A percentile compares a stretch with the other conserved stretches of the same genome.
These are phyloP conservation scores for Luidia sarsii DNA, from an alignment of 53 echinoderm and acorn worm genomes.

Conservation along the genomic window DNA sequence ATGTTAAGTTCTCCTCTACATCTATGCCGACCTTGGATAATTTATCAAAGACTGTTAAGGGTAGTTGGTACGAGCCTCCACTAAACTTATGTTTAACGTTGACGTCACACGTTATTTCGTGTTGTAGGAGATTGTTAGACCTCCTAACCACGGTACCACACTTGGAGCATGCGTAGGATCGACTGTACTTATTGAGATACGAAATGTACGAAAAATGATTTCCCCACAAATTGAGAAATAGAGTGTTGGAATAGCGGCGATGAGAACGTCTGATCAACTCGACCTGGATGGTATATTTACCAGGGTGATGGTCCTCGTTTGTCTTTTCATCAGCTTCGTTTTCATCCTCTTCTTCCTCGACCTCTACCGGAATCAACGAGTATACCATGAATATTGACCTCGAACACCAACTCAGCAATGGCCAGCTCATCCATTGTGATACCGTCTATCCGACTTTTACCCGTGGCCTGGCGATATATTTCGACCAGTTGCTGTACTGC, in stretches of 20 bases:
- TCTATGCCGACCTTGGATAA: constrained; percentile 40
- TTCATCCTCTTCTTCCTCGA: neutral
- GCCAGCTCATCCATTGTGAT: constrained; percentile 2
- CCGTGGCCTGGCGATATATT: neutral
- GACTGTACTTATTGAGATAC: constrained; percentile 6
- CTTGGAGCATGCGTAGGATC: constrained; percentile 4
- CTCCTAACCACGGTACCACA: neutral
- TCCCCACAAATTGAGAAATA: constrained; percentile 33
- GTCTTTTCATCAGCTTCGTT: neutral
- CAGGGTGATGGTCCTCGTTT: neutral
- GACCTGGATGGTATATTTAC: neutral
- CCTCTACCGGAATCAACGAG: neutral
- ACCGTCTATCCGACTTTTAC: neutral
- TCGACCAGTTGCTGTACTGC: neutral
- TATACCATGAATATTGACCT: neutral
- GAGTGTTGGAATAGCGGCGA: neutral
- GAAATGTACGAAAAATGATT: constrained; percentile 41
- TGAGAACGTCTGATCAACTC: constrained; percentile 36
- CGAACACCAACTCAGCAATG: neutral
- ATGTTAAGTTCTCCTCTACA: neutral
- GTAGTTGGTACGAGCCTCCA: constrained; percentile 21
- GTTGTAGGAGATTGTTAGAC: neutral
- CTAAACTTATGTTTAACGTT: constrained; percentile 39
- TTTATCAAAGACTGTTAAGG: constrained; percentile 40
- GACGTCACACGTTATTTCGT: constrained; percentile 47